Base-by-base conservation (phyloP, 2,888 invertebrate genomes). In the Amiota communis region DNA sequence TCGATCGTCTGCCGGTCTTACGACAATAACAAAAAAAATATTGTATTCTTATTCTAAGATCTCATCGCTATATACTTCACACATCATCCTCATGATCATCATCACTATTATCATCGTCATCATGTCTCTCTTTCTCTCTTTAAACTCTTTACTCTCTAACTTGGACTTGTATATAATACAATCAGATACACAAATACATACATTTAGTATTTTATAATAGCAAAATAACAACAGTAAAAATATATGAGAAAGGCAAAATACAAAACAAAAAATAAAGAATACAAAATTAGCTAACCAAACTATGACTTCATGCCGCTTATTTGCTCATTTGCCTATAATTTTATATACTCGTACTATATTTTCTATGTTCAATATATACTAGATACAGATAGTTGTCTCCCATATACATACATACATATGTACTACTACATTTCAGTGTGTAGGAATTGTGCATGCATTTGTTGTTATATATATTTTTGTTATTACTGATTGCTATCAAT, bases 1-100 rank as follows among this genome's bases (percentile, higher is more conserved):
- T 81, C 87, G 86, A 83, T 81, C 85, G 81, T 86, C 87, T 87
- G 86, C 79, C 79, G 76, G 73, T 72, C 36, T 65, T 71, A 48
- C 71, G 64, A 57, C 63, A 53, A 72, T 75, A 74, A 65, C 75
- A 75, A 65, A 67, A 73, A n/a, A 72, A 79, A 15, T 15, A 8
- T 12, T n/a, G n/a, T n/a, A 12, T n/a, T 51, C 53, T 51, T 74
- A n/a, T 72, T 67, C 75, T 72, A 65, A 76, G 74, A 72, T 72
- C 61, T n/a, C 61, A 69, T 57, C 69, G 59, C 49, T n/a, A 17
- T 36, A 51, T 56, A 65, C 72, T 46, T 11, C 67, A 57, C 15
- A 69, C 17, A 15, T 65, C 65, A 65, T 65, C 65, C 49, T 47
- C 47, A 65, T 17, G 4, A 65, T 48, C 15, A 48, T 15, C 65